Conservation (phyloP, 2,113 vertebrate genomes). For the Toxotes jaculatrix region DNA sequence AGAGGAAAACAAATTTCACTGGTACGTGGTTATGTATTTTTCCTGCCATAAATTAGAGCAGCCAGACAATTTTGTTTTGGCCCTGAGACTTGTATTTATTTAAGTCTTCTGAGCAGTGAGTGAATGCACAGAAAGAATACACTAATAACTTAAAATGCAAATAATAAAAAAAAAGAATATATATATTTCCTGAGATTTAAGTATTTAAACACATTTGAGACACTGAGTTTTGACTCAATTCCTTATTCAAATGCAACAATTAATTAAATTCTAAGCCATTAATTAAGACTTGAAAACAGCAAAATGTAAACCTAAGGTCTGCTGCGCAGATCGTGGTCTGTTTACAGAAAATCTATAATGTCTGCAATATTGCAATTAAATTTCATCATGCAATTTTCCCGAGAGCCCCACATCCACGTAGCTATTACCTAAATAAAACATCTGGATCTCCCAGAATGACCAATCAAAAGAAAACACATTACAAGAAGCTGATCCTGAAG, state of each 20-base stretch:
- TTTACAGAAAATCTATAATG: constrained; percentile 31
- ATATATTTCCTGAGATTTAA: not conserved
- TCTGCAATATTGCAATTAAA: constrained; percentile 51
- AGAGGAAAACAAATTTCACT: constrained; percentile 66
- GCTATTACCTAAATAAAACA: constrained; percentile 70
- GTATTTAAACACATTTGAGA: constrained; percentile 1
- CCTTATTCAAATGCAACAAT: not conserved
- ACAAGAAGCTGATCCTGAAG: constrained; percentile 50
- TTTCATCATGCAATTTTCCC: constrained; percentile 48
- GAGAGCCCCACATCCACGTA: constrained; percentile 27
- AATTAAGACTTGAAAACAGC: not conserved
- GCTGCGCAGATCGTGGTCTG: not conserved
- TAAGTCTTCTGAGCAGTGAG: constrained; percentile 26
- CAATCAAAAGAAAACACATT: constrained; percentile 64
- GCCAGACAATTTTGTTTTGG: constrained; percentile 33
- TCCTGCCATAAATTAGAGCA: constrained; percentile 54
- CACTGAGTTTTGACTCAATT: not conserved
- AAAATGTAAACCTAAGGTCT: constrained; percentile 5
- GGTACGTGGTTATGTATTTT: constrained; percentile 59
- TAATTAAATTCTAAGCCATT: not conserved
- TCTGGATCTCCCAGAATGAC: constrained; percentile 64
- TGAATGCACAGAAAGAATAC: constrained; percentile 24
- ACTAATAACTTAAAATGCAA: not conserved
- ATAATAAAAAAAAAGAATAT: not conserved
- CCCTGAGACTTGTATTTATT: constrained; percentile 29